Evolutionary conservation across 1,140 invertebrate species (phyloP).

Genomic region (Holcopasites calliopsidis): DNA sequence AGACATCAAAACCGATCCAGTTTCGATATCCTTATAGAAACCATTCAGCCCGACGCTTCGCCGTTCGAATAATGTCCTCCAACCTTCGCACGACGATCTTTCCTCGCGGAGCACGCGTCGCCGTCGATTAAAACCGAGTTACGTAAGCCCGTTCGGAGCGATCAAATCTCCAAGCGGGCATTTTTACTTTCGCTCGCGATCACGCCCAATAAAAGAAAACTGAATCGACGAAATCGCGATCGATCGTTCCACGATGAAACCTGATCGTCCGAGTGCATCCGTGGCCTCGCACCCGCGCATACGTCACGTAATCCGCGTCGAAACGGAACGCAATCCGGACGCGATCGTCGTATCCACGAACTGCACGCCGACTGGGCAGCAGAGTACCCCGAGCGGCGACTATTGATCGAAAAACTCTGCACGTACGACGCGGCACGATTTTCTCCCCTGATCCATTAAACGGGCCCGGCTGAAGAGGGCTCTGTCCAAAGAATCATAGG

Average conservation of each 20-base stretch:
- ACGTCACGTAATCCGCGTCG: neutral
- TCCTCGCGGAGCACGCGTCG: too few species aligned
- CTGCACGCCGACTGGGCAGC: neutral
- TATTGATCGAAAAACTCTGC: constrained; percentile 39
- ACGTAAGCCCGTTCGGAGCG: neutral
- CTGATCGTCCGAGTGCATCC: neutral
- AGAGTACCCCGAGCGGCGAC: neutral
- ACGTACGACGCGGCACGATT: constrained; percentile 8
- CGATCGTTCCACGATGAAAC: neutral
- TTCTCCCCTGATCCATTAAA: constrained; percentile 35
- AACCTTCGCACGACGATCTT: neutral
- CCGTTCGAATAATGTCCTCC: too few species aligned
- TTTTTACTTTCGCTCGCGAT: neutral
- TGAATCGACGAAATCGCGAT: neutral
- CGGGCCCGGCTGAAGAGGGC: constrained; percentile 11
- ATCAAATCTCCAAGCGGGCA: neutral
- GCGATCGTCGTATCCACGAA: constrained; percentile 11
- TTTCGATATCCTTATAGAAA: too few species aligned
- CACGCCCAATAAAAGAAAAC: neutral
- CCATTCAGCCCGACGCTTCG: too few species aligned
- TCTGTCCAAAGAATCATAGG: constrained; percentile 4
- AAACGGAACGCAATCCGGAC: constrained; percentile 16
- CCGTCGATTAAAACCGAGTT: neutral
- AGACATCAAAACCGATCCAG: neutral
- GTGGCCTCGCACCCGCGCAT: too few species aligned